phyloP scores from a whole-genome alignment of 2,888 invertebrate species.

The Lasioglossum leucozonium region DNA sequence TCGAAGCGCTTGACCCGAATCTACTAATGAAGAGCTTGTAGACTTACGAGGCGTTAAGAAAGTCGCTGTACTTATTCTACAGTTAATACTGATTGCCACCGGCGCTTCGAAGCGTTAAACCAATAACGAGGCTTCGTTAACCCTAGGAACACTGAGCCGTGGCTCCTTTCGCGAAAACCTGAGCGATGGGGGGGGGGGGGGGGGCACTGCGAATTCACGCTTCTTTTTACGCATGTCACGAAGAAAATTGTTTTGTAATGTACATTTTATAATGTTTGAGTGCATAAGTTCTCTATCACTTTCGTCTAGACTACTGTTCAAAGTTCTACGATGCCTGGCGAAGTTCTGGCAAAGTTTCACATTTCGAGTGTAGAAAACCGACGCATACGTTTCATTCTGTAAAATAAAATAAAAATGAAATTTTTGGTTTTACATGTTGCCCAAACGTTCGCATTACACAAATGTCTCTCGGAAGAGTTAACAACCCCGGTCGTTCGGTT shows the following conservation, averaged over 20 bases:
- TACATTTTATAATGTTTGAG: too few relatives aligned
- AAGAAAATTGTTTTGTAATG: background rate
- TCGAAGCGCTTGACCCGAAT: background rate
- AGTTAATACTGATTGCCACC: conserved; percentile 9
- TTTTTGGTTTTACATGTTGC: background rate
- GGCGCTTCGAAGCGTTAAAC: conserved; percentile 13
- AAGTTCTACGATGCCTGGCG: too few relatives aligned
- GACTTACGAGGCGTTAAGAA: conserved; percentile 9
- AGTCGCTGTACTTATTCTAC: conserved; percentile 7
- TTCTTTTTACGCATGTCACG: background rate
- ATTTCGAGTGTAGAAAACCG: too few relatives aligned
- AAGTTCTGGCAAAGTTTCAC: too few relatives aligned
- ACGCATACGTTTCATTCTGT: too few relatives aligned
- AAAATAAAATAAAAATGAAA: too few relatives aligned
- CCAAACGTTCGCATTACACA: background rate
- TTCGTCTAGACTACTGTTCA: too few relatives aligned
- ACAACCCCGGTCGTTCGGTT: background rate
- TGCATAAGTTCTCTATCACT: too few relatives aligned
- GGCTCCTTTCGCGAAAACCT: background rate
- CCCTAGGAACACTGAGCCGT: background rate
- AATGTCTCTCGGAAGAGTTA: background rate
- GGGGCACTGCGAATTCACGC: background rate
- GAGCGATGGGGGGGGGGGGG: too few relatives aligned
- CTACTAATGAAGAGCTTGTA: conserved; percentile 23
- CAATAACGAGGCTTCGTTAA: conserved; percentile 9